Conservation (phyloP, 23 tunicate species). For the Trididemnum miniatum region DNA sequence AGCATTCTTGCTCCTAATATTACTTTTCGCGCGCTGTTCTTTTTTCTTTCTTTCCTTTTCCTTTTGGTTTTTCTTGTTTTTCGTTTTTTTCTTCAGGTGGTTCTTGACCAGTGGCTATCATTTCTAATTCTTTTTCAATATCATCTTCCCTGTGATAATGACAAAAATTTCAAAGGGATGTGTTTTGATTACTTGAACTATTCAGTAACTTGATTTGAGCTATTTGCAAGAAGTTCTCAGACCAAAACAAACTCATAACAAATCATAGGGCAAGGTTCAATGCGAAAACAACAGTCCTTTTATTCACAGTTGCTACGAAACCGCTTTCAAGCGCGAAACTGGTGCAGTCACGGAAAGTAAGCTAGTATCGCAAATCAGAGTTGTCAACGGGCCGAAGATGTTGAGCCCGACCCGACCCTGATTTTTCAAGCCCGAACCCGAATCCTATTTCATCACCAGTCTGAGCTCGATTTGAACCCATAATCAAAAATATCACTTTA, state of each 20-base stretch:
- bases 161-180: not conserved
- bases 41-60: conserved; percentile 53
- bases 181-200: not conserved
- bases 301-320: no score
- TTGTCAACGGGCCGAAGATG: no score
- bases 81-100: conserved; percentile 22
- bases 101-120: conserved; percentile 31
- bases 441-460: no score
- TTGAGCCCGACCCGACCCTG: no score
- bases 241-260: not conserved
- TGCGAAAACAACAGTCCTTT: no score
- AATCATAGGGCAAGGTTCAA: not conserved
- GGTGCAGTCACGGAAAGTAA: no score
- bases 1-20: not conserved
- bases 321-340: no score
- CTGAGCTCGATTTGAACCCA: no score
- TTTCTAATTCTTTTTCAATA: conserved; percentile 34
- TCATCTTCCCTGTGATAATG: conserved; percentile 33
- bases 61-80: conserved; percentile 48
- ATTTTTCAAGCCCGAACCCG: no score
- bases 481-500: no score
- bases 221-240: not conserved
- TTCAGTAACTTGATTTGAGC: not conserved
- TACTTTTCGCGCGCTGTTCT: not conserved
- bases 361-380: no score